These are phyloP conservation scores for Artibeus jamaicensis DNA, from an alignment of 2,797 vertebrate species.

Conservation along the genomic window DNA sequence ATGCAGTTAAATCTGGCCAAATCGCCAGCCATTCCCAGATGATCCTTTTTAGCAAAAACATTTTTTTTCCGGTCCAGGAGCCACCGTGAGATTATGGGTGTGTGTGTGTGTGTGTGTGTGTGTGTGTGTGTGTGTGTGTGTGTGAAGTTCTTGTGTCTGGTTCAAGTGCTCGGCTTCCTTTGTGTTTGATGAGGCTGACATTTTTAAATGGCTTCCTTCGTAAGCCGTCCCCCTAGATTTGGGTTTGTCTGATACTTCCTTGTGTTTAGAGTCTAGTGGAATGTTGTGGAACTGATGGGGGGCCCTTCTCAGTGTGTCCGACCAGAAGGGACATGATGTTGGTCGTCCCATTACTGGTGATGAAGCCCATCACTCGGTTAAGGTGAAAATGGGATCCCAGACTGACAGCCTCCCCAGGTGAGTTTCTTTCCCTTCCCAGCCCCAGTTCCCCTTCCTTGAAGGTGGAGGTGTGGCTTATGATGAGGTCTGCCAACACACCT, in stretches of 20 bases:
- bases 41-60: neutral
- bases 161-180: neutral
- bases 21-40: neutral
- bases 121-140: neutral
- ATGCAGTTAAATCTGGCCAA: too few relatives aligned
- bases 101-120: neutral
- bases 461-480: neutral
- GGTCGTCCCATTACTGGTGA: neutral
- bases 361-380: neutral
- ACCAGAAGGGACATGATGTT: neutral
- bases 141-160: neutral
- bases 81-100: neutral
- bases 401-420: neutral
- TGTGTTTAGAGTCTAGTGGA: neutral
- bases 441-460: neutral
- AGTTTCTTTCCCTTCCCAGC: neutral
- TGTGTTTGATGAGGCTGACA: neutral
- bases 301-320: accelerated
- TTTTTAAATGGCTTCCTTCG: neutral
- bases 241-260: neutral
- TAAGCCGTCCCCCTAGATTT: neutral
- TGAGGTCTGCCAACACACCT: neutral
- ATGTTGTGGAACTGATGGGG: neutral
- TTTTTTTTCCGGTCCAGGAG: neutral
- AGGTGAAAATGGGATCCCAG: neutral